Evolutionary conservation across 1,140 invertebrate genomes (phyloP), one percentile per base, ranked within the genome.

Genomic region (Ips typographus): DNA sequence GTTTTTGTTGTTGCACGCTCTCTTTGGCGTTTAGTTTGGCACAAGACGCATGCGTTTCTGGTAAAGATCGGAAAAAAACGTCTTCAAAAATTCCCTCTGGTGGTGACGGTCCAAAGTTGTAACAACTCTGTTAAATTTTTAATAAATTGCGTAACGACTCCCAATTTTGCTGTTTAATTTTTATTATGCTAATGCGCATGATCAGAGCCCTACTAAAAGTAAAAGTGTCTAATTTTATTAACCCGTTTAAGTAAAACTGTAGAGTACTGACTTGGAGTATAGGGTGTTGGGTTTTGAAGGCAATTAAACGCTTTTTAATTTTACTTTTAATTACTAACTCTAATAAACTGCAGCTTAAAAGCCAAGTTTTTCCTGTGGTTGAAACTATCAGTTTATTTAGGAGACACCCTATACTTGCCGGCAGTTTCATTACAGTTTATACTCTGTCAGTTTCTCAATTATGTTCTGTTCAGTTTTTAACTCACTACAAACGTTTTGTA

Each of bases 81-180:
- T 49, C 40, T 70, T 70, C 52, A 67, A 67, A 57, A 57, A 47
- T 44, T 60, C 66, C 74, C 57, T 22, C 22, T 22, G 74, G 65
- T 74, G 77, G 77, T 79, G 77, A 78, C 74, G 77, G 77, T 77
- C 69, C 59, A 74, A 57, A 75, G 70, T 75, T 76, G 75, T 76
- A 74, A 77, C 73, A 66, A 22, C 22, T 22, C 74, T 72, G 72
- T 74, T 67, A 60, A 73, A 73, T 77, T 74, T 5, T 75, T 49
- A 77, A 79, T 77, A 79, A 79, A 79, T 74, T 77, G 72, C 77
- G 69, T 75, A 73, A 78, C 73, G 72, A 77, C 76, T 74, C 76
- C 77, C 78, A 79, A 75, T 74, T 73, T 68, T 73, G 69, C 74
- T 75, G 74, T 78, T 77, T 79, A 78, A 61, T 77, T 78, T 71